Base-by-base conservation (phyloP, 2,797 vertebrate genomes). In the Hypotaenidia okinawae region DNA sequence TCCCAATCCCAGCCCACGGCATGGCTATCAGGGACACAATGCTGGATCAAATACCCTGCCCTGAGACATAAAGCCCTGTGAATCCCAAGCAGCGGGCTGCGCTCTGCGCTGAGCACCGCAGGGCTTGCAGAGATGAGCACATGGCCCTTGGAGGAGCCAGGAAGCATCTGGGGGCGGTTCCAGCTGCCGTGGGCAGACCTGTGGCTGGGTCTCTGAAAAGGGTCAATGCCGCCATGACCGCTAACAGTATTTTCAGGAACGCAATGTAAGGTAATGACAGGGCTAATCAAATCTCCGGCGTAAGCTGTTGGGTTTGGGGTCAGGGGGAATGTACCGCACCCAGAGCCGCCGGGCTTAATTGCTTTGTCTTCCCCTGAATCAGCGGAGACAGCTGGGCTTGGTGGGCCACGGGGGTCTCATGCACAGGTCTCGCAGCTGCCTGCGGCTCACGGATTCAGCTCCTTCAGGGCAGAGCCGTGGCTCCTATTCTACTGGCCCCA, bases 91-190 rank as follows among this genome's bases (percentile, higher is more conserved):
- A 11, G 23, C 2, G 6, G 23, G 47, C 84, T 61, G 72, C 72
- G n/a, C 51, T 5, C 41, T 3, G 39, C 11, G 3, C 25, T 1
- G 3, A 8, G 76, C 3, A 10, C 7, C 1, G 57, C 25, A 4
- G 55, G 52, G 22, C 37, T 33, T 19, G 17, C 61, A n/a, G 52
- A 37, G 14, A 3, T 7, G 4, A 32, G 33, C 11, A 27, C n/a
- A 3, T 0, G 9, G 77, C 28, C 1, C 21, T 16, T 10, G 0
- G 3, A n/a, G 67, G 75, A 35, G 22, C 8, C 0, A 28, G 43
- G 57, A 2, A 70, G 55, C 55, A n/a, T 41, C 70, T 69, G 1
- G 0, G 72, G 76, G 72, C 63, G 13, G 24, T 72, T 82, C 33
- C 59, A 25, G 54, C 37, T 70, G 39, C 58, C 2, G 8, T 41